Evolutionary conservation across 2,113 vertebrate species (phyloP).

Genomic region (Apteryx owenii): DNA sequence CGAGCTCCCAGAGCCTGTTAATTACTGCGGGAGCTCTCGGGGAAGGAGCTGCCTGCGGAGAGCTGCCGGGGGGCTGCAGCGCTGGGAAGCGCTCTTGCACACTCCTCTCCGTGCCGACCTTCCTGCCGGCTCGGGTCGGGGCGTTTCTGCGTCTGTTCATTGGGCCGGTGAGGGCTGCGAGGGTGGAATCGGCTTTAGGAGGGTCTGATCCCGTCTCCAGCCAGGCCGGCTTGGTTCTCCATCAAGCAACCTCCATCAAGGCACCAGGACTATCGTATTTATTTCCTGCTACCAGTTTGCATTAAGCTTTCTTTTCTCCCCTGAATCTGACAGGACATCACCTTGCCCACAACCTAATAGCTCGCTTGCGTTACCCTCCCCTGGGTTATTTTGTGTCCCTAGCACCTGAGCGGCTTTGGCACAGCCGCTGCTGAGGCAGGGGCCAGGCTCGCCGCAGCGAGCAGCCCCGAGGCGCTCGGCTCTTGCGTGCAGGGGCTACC

Average conservation of each 20-base stretch:
- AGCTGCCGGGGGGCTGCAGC: fast-evolving
- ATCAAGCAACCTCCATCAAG: background rate
- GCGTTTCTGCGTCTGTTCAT: fast-evolving
- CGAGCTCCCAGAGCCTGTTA: background rate
- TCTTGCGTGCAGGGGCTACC: background rate
- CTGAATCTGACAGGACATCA: background rate
- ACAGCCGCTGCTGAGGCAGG: too few relatives aligned
- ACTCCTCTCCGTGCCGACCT: fast-evolving
- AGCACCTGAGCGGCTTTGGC: background rate
- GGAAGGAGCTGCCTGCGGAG: background rate
- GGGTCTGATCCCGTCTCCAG: background rate
- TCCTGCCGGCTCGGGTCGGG: background rate
- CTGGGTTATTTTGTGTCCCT: background rate
- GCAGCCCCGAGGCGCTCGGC: background rate
- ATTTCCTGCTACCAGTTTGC: fast-evolving
- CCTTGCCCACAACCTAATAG: background rate
- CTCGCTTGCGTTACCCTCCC: too few relatives aligned
- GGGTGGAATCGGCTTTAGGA: background rate
- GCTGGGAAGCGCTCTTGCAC: fast-evolving
- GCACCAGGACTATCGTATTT: fast-evolving
- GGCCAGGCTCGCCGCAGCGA: background rate
- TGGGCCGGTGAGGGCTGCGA: background rate
- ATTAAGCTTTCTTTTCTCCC: background rate
- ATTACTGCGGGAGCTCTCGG: background rate
- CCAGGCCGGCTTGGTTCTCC: fast-evolving